Percentiles rank a stretch among this genome's conserved stretches.
Evolutionary conservation across 2,113 vertebrate species (phyloP).

Genomic region (Mionectes macconnelli): DNA sequence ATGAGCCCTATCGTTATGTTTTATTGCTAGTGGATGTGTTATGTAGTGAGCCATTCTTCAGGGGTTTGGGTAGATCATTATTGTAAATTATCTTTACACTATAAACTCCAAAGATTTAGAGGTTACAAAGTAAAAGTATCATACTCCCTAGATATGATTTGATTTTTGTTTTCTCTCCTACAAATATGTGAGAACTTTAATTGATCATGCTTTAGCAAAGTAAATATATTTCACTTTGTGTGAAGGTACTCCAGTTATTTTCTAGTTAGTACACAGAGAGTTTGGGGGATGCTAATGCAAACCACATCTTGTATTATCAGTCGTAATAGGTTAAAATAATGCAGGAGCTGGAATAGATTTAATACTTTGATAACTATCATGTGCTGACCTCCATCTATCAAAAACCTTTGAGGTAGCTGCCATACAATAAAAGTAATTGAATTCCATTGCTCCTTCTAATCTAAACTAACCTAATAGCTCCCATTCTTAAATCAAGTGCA

Average conservation of each 20-base stretch:
- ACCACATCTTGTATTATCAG: not conserved
- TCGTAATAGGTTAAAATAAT: not conserved
- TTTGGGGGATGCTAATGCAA: not conserved
- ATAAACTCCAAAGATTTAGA: not conserved
- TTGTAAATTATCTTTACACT: not conserved
- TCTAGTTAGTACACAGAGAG: not conserved
- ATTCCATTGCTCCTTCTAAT: not conserved
- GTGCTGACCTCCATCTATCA: not conserved
- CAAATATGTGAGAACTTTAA: not conserved
- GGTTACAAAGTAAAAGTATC: not conserved
- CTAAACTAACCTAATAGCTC: not conserved
- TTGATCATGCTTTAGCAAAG: not conserved
- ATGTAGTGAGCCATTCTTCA: not conserved
- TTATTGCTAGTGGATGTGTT: not conserved
- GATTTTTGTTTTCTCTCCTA: not conserved
- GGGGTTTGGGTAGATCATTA: not conserved
- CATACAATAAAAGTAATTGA: not conserved
- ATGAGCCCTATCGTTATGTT: not conserved
- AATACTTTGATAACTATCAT: not conserved
- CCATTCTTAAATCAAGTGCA: not conserved
- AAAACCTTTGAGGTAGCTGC: not conserved
- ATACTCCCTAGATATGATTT: not conserved
- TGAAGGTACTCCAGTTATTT: not conserved
- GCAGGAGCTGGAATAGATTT: not conserved
- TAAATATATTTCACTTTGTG: not conserved